Percentiles rank a stretch among this genome's conserved stretches.
phyloP scores from a whole-genome alignment of 2,888 invertebrate genomes.

The Sminthurides aquaticus region DNA sequence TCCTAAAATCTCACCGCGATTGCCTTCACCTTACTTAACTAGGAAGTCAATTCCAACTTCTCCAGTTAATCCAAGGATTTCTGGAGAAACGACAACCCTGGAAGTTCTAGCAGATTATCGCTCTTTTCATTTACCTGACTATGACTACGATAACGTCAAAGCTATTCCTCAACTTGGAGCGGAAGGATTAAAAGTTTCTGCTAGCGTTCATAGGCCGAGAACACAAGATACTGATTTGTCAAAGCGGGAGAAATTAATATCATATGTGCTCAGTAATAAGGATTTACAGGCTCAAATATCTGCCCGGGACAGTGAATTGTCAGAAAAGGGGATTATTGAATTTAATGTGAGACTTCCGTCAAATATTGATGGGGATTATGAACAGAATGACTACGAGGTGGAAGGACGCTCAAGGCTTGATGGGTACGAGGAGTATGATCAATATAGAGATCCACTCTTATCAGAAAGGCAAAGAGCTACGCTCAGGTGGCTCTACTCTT shows the following conservation, averaged over 20 bases:
- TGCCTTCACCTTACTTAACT: neutral
- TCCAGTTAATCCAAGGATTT: neutral
- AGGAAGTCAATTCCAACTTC: neutral
- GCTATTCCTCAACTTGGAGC: constrained; percentile 11
- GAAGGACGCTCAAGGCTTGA: neutral
- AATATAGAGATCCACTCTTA: constrained; percentile 33
- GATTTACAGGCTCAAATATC: constrained; percentile 37
- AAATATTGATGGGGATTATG: constrained; percentile 5
- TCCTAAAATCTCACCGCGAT: neutral
- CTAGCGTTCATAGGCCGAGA: constrained; percentile 13
- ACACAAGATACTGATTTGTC: constrained; percentile 25
- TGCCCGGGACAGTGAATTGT: constrained; percentile 37
- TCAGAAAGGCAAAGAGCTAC: constrained; percentile 26
- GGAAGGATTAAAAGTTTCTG: constrained; percentile 3
- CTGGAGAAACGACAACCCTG: constrained; percentile 9
- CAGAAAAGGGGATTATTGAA: constrained; percentile 39
- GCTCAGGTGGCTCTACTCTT: constrained; percentile 31
- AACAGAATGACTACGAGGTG: neutral
- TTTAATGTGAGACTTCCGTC: constrained; percentile 37
- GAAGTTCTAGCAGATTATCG: constrained; percentile 18
- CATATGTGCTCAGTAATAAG: constrained; percentile 23
- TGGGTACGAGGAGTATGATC: neutral
- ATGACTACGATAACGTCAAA: constrained; percentile 13
- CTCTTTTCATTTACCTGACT: constrained; percentile 12
- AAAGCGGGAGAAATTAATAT: constrained; percentile 21